Conservation (phyloP, 2,797 vertebrate genomes). For the Tachyglossus aculeatus region DNA sequence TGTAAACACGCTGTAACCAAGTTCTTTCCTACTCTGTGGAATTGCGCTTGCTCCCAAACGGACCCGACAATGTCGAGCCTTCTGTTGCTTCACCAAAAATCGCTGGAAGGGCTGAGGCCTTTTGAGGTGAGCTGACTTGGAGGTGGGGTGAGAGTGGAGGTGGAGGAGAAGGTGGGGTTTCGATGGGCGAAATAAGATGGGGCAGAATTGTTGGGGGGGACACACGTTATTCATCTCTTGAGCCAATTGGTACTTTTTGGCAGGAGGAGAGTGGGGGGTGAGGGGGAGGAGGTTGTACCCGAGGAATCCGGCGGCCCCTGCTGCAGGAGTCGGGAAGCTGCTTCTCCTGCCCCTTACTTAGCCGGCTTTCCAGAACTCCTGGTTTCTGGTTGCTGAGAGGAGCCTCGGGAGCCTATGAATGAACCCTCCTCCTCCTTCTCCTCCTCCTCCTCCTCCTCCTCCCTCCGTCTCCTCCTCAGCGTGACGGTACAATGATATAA, state of each 20-base stretch:
- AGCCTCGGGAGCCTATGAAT: conserved; percentile 66
- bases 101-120: conserved; percentile 11
- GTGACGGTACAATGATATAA: conserved; percentile 87
- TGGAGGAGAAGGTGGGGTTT: conserved; percentile 5
- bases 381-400: conserved; percentile 61
- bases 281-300: conserved; percentile 57
- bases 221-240: conserved; percentile 20
- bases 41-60: background rate
- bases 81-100: background rate
- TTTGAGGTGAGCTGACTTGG: background rate
- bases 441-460: conserved; percentile 71
- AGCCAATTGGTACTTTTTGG: conserved; percentile 53
- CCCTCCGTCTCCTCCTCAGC: conserved; percentile 89
- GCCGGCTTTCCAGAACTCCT: conserved; percentile 48
- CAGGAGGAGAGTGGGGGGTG: conserved; percentile 42
- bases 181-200: background rate
- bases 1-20: conserved; percentile 4
- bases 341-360: conserved; percentile 60
- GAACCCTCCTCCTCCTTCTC: conserved; percentile 73
- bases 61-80: background rate
- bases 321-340: conserved; percentile 48
- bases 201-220: conserved; percentile 17
- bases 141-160: conserved; percentile 14
- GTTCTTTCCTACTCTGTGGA: conserved; percentile 33
- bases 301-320: conserved; percentile 56